These are phyloP conservation scores for Coilia nasus DNA, from an alignment of 2,797 vertebrate species.

Conservation along the genomic window DNA sequence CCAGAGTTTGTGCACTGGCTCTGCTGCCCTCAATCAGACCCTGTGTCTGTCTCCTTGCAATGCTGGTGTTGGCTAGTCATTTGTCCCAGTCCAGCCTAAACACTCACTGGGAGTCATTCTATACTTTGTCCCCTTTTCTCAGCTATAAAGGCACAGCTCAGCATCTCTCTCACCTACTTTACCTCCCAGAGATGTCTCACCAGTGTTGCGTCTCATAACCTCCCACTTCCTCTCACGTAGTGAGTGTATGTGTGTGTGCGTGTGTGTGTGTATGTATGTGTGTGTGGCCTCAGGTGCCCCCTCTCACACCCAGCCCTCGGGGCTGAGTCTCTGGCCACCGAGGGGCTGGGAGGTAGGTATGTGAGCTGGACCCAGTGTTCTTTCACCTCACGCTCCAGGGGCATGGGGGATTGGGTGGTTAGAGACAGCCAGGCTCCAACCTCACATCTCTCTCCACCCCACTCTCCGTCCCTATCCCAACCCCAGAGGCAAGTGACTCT, in stretches of 20 bases:
- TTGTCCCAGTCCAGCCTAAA: not conserved
- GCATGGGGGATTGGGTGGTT: too few species aligned
- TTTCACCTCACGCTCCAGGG: not conserved
- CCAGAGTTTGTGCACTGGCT: not conserved
- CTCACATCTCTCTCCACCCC: not conserved
- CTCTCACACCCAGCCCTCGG: not conserved
- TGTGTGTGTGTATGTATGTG: too few species aligned
- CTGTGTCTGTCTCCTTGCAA: not conserved
- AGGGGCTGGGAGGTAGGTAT: not conserved
- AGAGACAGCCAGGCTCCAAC: not conserved
- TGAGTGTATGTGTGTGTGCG: too few species aligned
- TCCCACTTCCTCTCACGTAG: too few species aligned
- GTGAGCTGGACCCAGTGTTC: not conserved
- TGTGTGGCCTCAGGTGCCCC: not conserved
- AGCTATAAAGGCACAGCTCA: not conserved
- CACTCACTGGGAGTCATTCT: not conserved
- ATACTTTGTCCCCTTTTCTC: not conserved
- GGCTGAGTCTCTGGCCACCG: not conserved
- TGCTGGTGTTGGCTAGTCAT: not conserved
- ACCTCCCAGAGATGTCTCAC: too few species aligned
- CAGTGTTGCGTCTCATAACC: too few species aligned
- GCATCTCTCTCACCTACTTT: not conserved
- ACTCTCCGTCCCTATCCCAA: too few species aligned
- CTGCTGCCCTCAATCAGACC: slow-evolving; percentile 19
- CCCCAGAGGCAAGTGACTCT: not conserved